Evolutionary conservation across 2,797 vertebrate species (phyloP).

Genomic region (Enteromius unitaeniatus): DNA sequence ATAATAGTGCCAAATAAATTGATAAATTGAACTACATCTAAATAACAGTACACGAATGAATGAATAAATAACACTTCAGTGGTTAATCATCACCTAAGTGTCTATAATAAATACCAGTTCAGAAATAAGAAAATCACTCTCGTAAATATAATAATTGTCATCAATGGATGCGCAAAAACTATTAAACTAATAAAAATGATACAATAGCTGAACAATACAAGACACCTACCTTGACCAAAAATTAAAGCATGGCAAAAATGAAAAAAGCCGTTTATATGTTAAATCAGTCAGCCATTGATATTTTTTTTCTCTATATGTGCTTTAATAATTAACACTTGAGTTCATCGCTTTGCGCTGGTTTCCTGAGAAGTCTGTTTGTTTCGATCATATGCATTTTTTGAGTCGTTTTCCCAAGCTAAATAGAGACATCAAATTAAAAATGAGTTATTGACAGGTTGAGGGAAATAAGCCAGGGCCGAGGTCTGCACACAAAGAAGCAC

Average conservation of each 20-base stretch:
- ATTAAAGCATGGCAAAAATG: background rate
- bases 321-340: background rate
- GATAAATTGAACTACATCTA: background rate
- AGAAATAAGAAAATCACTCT: background rate
- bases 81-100: background rate
- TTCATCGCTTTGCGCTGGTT: background rate
- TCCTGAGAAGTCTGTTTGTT: conserved; percentile 14
- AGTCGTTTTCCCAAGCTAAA: conserved; percentile 34
- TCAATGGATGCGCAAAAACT: background rate
- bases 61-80: background rate
- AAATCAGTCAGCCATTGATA: background rate
- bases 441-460: conserved; percentile 89
- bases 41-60: background rate
- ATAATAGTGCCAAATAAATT: background rate
- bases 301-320: background rate
- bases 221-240: background rate
- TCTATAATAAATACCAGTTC: background rate
- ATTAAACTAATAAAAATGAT: background rate
- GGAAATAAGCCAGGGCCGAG: conserved; percentile 73
- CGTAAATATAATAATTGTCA: background rate
- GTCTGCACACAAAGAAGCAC: conserved; percentile 72
- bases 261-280: background rate
- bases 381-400: conserved; percentile 28
- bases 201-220: background rate
- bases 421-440: conserved; percentile 69